Percentiles rank a stretch among this genome's conserved stretches.
Evolutionary conservation across 2,113 vertebrate species (phyloP).

Genomic region (Hippocampus comes): DNA sequence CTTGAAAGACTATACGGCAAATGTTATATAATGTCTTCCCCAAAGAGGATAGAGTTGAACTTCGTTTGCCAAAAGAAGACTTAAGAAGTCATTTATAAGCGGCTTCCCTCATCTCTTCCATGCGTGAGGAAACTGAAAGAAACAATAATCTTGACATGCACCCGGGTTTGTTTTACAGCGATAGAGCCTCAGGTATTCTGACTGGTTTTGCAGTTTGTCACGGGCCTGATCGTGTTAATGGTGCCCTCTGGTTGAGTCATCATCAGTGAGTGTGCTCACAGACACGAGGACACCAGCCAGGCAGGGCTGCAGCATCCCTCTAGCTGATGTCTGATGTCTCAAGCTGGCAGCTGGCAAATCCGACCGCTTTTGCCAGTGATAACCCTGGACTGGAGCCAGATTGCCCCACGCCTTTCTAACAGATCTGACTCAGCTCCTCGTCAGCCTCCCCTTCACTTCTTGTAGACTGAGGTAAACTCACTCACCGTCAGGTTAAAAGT

Average conservation of each 20-base stretch:
- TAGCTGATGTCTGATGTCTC: slow-evolving; percentile 50
- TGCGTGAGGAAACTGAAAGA: background rate
- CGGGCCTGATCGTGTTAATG: slow-evolving; percentile 8
- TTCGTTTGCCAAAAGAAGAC: slow-evolving; percentile 37
- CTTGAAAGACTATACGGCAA: background rate
- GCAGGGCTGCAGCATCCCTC: slow-evolving; percentile 39
- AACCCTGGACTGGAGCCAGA: slow-evolving; percentile 54
- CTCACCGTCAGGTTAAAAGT: slow-evolving; percentile 37
- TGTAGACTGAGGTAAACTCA: slow-evolving; percentile 32
- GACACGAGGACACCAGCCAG: slow-evolving; percentile 19
- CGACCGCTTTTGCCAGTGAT: slow-evolving; percentile 40
- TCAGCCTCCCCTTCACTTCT: slow-evolving; percentile 1
- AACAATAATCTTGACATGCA: background rate
- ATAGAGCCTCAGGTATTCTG: background rate
- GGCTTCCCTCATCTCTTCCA: slow-evolving; percentile 32
- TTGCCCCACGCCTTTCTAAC: slow-evolving; percentile 4
- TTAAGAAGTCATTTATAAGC: slow-evolving; percentile 45
- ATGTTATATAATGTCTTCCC: slow-evolving; percentile 36
- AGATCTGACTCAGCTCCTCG: slow-evolving; percentile 4
- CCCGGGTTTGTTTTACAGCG: background rate
- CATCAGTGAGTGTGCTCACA: slow-evolving; percentile 4
- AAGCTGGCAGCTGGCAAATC: slow-evolving; percentile 62
- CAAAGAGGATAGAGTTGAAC: slow-evolving; percentile 41
- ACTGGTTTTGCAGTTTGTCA: background rate
- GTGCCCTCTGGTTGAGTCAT: slow-evolving; percentile 17